phyloP scores from a whole-genome alignment of 2,888 invertebrate genomes.

The Drosophila acutilabella region DNA sequence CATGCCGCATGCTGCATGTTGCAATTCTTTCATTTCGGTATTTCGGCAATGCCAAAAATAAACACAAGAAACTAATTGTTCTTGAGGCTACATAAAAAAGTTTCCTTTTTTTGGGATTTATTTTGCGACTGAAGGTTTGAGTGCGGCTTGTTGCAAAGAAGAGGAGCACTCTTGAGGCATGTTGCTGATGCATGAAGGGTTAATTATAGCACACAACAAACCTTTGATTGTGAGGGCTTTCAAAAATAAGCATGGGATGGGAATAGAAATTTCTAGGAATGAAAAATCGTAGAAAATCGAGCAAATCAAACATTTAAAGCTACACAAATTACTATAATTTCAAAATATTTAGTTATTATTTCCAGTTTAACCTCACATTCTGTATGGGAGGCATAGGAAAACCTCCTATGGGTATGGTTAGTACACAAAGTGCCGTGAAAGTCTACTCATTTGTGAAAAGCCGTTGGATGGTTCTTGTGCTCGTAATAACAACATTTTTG shows the following conservation, averaged over 20 bases:
- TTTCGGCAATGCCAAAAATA: slow-evolving; percentile 60
- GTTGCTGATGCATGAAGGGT: slow-evolving; percentile 62
- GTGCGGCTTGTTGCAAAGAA: not conserved
- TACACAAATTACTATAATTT: not conserved
- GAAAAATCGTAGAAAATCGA: too few relatives aligned
- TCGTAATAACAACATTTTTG: slow-evolving; percentile 76
- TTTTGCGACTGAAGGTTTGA: slow-evolving; percentile 19
- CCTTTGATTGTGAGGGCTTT: slow-evolving; percentile 30
- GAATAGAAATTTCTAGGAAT: too few relatives aligned
- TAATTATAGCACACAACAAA: slow-evolving; percentile 66
- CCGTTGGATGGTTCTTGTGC: slow-evolving; percentile 30
- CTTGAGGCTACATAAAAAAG: slow-evolving; percentile 25
- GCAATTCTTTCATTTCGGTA: slow-evolving; percentile 73
- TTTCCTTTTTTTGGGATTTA: slow-evolving; percentile 19
- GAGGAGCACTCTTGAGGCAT: slow-evolving; percentile 63
- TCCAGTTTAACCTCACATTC: not conserved
- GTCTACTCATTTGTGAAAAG: slow-evolving; percentile 39
- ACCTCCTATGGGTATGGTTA: not conserved
- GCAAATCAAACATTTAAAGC: not conserved
- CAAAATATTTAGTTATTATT: not conserved
- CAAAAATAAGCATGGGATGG: not conserved
- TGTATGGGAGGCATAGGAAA: not conserved
- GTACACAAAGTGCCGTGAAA: slow-evolving; percentile 16
- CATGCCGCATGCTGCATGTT: slow-evolving; percentile 58
- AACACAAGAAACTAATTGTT: slow-evolving; percentile 68